Percentiles rank a stretch among this genome's conserved stretches.
Evolutionary conservation across 1,140 invertebrate species (phyloP).

Genomic region (Venturia canescens): DNA sequence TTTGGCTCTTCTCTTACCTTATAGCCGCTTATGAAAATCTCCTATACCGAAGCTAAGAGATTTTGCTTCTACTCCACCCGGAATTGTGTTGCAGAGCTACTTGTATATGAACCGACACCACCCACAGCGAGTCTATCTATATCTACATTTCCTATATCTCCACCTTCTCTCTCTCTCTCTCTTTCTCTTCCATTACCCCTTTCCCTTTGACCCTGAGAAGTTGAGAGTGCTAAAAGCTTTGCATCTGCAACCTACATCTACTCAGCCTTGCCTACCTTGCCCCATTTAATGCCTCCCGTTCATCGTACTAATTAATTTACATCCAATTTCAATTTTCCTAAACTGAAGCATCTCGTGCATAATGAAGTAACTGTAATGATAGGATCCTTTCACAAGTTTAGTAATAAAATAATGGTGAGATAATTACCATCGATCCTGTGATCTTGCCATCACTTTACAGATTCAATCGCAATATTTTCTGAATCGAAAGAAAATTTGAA

Average conservation of each 20-base stretch:
- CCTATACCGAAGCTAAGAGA: conserved; percentile 31
- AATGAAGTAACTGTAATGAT: background rate
- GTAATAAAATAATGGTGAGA: too few relatives aligned
- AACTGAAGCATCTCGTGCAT: background rate
- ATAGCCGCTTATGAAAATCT: conserved; percentile 39
- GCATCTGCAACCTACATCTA: conserved; percentile 20
- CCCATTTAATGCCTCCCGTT: background rate
- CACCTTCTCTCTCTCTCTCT: too few relatives aligned
- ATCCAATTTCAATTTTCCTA: background rate
- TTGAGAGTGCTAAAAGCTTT: conserved; percentile 42
- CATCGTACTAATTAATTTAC: background rate
- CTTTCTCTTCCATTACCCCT: conserved; percentile 30
- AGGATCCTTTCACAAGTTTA: background rate
- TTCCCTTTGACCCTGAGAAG: conserved; percentile 38
- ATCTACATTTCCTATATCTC: background rate
- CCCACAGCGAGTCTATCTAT: background rate
- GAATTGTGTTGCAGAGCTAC: background rate
- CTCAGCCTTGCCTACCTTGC: conserved; percentile 5
- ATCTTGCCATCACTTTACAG: too few relatives aligned
- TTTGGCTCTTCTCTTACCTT: background rate
- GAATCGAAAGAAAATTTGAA: background rate
- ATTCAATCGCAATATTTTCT: too few relatives aligned
- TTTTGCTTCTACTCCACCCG: conserved; percentile 21
- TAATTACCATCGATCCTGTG: too few relatives aligned
- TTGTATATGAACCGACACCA: background rate